Evolutionary conservation across 2,888 invertebrate species (phyloP).

Genomic region (Xestia xanthographa): DNA sequence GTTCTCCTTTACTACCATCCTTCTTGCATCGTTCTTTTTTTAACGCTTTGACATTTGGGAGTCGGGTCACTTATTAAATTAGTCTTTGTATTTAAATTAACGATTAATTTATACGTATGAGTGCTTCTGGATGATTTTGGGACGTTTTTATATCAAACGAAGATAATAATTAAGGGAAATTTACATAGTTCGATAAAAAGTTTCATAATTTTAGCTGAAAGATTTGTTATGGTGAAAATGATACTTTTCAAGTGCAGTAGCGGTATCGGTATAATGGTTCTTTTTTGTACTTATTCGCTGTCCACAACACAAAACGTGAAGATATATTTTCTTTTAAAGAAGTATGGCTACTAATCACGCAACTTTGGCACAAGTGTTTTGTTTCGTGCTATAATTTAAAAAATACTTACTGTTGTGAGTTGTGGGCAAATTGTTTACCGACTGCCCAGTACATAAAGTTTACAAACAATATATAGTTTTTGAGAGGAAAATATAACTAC

Average conservation of each 20-base stretch:
- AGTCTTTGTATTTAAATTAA: slow-evolving; percentile 90
- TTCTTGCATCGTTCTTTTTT: slow-evolving; percentile 83
- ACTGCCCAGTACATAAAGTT: slow-evolving; percentile 1
- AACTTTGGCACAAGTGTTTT: slow-evolving; percentile 56
- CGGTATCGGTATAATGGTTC: slow-evolving; percentile 31
- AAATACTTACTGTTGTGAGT: slow-evolving; percentile 44
- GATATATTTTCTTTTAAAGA: slow-evolving; percentile 56
- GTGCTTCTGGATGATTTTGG: slow-evolving; percentile 73
- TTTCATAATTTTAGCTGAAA: slow-evolving; percentile 21
- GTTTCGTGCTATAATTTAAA: slow-evolving; percentile 54
- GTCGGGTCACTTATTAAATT: slow-evolving; percentile 90
- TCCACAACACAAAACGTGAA: slow-evolving; percentile 53
- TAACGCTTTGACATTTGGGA: slow-evolving; percentile 87
- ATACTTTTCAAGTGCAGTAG: slow-evolving; percentile 44
- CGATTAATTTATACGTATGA: slow-evolving; percentile 85
- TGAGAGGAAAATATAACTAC: not conserved
- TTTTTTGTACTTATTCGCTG: slow-evolving; percentile 51
- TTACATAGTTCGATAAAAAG: not conserved
- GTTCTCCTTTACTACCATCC: slow-evolving; percentile 83
- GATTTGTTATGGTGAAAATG: slow-evolving; percentile 35
- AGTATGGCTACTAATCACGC: slow-evolving; percentile 61
- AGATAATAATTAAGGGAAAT: not conserved
- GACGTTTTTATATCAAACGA: slow-evolving; percentile 19
- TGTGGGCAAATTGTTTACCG: slow-evolving; percentile 36
- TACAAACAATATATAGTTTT: slow-evolving; percentile 29